These are phyloP conservation scores for Falco columbarius DNA, from an alignment of 2,797 vertebrate species.

Conservation along the genomic window DNA sequence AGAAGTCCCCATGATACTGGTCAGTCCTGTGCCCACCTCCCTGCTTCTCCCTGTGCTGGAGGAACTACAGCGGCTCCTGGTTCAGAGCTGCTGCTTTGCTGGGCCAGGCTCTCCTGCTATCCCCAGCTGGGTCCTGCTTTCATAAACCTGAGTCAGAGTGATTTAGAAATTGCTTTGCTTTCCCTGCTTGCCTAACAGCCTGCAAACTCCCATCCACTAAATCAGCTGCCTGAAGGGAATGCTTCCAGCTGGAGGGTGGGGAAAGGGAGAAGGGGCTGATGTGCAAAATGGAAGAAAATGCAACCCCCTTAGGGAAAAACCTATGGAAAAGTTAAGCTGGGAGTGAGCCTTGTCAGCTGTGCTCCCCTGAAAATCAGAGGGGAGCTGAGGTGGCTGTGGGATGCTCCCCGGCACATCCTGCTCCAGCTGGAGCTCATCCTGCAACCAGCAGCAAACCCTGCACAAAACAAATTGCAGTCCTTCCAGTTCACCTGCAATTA, in stretches of 20 bases:
- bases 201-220: background rate
- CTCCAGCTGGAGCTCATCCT: background rate
- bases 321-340: background rate
- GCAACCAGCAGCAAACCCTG: background rate
- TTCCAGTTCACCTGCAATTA: background rate
- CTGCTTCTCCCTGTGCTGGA: background rate
- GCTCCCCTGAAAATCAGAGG: too few species aligned
- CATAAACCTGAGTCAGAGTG: background rate
- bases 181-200: background rate
- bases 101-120: background rate
- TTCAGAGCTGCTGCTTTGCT: accelerated
- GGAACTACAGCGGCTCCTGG: background rate
- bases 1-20: accelerated
- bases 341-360: accelerated
- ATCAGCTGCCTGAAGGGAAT: accelerated
- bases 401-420: background rate
- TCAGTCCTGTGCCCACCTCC: background rate
- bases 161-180: background rate
- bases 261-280: background rate
- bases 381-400: background rate
- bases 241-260: background rate
- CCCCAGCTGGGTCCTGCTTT: background rate
- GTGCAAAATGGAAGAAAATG: background rate
- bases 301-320: background rate
- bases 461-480: accelerated